Percentiles rank a stretch among this genome's conserved stretches.
Evolutionary conservation across 2,113 vertebrate genomes (phyloP).

Genomic region (Danio rerio): GRCz12tu NC_133184.1:26586501-26587000

Average conservation of each 20-base stretch:
- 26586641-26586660: neutral
- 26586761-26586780: conserved; percentile 91
- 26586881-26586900: conserved; percentile 85
- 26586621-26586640: neutral
- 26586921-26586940: conserved; percentile 72
- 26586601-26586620: neutral
- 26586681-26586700: conserved; percentile 78
- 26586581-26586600: neutral
- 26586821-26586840: conserved; percentile 83
- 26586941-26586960: conserved; percentile 22
- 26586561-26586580: neutral
- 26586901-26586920: conserved; percentile 76
- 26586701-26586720: conserved; percentile 88
- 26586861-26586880: conserved; percentile 84
- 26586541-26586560: neutral
- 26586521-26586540: neutral
- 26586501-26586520: neutral
- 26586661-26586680: no score
- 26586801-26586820: conserved; percentile 84
- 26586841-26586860: conserved; percentile 84
- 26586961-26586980: neutral
- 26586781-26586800: conserved; percentile 91
- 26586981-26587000: neutral
- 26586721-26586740: conserved; percentile 80
- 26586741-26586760: conserved; percentile 88